phyloP scores from a whole-genome alignment of 2,888 invertebrate species.

The Dioctria rufipes region DNA sequence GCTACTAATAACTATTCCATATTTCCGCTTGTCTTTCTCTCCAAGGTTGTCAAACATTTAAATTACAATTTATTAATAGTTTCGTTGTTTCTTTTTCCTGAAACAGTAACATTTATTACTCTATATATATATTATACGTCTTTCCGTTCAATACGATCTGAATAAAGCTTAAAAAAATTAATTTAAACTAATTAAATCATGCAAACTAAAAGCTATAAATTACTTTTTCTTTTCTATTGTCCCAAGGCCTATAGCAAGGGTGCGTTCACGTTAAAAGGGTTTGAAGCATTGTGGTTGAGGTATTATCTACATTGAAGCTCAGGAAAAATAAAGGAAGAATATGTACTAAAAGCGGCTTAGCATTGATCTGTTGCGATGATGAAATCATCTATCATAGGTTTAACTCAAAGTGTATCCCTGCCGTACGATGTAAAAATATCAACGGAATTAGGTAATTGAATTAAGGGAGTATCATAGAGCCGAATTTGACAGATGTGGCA shows the following conservation, averaged over 20 bases:
- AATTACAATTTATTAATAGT: slow-evolving; percentile 38
- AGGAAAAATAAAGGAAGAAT: too few species aligned
- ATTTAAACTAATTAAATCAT: slow-evolving; percentile 11
- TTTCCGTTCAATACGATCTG: slow-evolving; percentile 12
- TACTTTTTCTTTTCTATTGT: too few species aligned
- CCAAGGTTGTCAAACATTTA: neutral
- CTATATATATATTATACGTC: neutral
- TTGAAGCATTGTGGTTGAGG: neutral
- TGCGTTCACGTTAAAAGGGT: slow-evolving; percentile 19
- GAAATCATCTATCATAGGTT: too few species aligned
- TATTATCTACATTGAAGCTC: too few species aligned
- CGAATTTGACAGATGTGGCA: too few species aligned
- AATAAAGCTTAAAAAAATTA: slow-evolving; percentile 12
- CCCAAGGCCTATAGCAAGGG: neutral
- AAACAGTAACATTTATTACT: slow-evolving; percentile 47
- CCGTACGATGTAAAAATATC: too few species aligned
- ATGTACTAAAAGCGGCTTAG: too few species aligned
- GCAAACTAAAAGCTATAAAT: slow-evolving; percentile 11
- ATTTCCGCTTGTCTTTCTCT: neutral
- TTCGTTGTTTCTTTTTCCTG: slow-evolving; percentile 51
- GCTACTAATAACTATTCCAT: neutral
- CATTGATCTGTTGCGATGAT: too few species aligned
- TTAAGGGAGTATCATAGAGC: too few species aligned
- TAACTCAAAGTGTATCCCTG: too few species aligned
- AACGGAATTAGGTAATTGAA: too few species aligned